Evolutionary conservation across 1,140 invertebrate genomes (phyloP), one percentile per base, ranked within the genome.

Genomic region (Caenorhabditis latens): DNA sequence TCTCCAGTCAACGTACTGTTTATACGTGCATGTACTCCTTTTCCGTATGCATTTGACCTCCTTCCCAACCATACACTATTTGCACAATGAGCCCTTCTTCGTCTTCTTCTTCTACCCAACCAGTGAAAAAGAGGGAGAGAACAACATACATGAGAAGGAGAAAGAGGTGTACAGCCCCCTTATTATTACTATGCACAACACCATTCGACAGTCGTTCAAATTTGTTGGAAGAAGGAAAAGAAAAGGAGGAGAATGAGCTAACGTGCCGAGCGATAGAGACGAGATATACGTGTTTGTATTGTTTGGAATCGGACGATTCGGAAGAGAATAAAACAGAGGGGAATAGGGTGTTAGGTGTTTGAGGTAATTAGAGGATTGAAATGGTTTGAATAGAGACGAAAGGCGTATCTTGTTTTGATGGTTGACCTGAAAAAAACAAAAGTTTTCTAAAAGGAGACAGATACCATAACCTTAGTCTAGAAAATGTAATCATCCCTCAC

Each of bases 241-340:
- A 67, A 79, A 40, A 40, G 4, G 63, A 67, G 21, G 63, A 40
- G 63, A 67, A 79, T 48, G 71, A 79, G 71, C 71, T 79, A 79
- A 79, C 53, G 71, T 71, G 65, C 21, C 24, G 65, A 32, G 32
- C 32, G 32, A 32, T 32, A 32, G 32, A 32, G 32, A 32, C 32
- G 32, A 32, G 32, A 32, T 32, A 32, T 32, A 32, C 46, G 14
- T 46, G 65, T 71, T 43, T 46, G 65, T 61, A 61, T 61, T 61
- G 57, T 61, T 61, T 61, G 4, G 57, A 53, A 53, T 53, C 50
- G 61, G 61, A 58, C 16, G 57, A 58, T 21, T 58, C 9, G 16
- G 16, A 16, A 53, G 50, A 53, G 16, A 53, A 53, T 16, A 53
- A 53, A 16, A n/a, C 8, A 3, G 24, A 32, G 61, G n/a, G 11